Conservation (phyloP, 2,113 vertebrate species). For the Elaphurus davidianus region DNA sequence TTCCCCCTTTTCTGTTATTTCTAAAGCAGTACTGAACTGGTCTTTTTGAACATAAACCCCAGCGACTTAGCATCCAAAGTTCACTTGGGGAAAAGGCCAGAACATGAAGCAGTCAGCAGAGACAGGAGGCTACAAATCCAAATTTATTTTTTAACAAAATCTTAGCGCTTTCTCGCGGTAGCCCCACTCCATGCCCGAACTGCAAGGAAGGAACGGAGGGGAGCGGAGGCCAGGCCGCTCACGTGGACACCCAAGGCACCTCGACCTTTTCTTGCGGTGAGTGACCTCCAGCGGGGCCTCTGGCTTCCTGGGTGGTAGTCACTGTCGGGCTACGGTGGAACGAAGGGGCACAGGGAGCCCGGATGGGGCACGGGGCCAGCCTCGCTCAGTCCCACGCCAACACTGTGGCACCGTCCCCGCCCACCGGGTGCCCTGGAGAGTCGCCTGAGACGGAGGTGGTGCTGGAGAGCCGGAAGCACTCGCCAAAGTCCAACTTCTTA, state of each 20-base stretch:
- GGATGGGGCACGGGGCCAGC: background rate
- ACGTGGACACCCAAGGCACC: background rate
- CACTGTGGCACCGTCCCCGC: background rate
- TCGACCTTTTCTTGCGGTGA: background rate
- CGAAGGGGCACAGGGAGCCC: no score
- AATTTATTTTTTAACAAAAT: background rate
- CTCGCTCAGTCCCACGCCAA: accelerated
- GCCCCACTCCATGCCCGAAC: background rate
- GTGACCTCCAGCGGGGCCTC: background rate
- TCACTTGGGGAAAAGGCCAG: slow-evolving; percentile 29
- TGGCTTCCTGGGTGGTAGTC: background rate
- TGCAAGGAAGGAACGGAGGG: background rate
- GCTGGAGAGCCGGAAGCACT: background rate
- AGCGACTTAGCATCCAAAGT: slow-evolving; percentile 23
- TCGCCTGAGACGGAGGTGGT: accelerated
- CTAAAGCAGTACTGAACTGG: background rate
- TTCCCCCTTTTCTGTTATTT: background rate
- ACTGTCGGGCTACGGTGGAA: background rate
- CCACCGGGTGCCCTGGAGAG: background rate
- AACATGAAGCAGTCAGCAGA: background rate
- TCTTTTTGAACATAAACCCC: background rate
- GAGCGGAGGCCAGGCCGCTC: background rate
- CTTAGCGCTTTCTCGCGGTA: background rate
- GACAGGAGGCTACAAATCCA: background rate
- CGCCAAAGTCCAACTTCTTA: background rate